Evolutionary conservation across 2,888 invertebrate genomes (phyloP).

Genomic region (Drosophila subsilvestris): DNA sequence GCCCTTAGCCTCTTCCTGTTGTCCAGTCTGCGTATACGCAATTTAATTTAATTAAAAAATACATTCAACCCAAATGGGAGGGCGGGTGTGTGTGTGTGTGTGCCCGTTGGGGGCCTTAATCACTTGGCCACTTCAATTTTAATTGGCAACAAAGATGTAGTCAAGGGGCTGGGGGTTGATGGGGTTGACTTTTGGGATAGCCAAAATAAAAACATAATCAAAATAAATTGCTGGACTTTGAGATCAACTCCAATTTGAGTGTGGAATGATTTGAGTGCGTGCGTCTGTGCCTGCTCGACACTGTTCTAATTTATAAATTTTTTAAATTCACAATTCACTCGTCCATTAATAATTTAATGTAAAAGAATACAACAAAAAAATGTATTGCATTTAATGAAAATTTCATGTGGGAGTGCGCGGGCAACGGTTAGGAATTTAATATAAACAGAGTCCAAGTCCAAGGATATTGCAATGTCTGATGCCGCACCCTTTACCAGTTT

Average conservation of each 20-base stretch:
- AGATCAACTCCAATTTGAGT: constrained; percentile 27
- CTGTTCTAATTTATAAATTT: constrained; percentile 18
- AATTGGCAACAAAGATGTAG: constrained; percentile 78
- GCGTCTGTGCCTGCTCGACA: constrained; percentile 14
- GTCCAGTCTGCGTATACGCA: constrained; percentile 72
- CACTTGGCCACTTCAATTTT: constrained; percentile 77
- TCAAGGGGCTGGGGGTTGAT: constrained; percentile 34
- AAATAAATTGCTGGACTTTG: constrained; percentile 54
- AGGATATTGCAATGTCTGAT: constrained; percentile 55
- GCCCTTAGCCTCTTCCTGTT: constrained; percentile 17
- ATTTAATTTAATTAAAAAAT: constrained; percentile 78
- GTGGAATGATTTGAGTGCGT: constrained; percentile 17
- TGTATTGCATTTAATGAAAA: constrained; percentile 60
- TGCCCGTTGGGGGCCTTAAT: constrained; percentile 65
- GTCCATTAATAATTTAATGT: constrained; percentile 64
- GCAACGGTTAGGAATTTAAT: constrained; percentile 49
- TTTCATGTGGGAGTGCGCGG: constrained; percentile 11
- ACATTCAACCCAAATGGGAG: constrained; percentile 12
- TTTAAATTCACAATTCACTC: constrained; percentile 53
- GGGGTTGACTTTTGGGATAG: constrained; percentile 55
- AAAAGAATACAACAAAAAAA: constrained; percentile 36
- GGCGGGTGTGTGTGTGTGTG: constrained; percentile 10
- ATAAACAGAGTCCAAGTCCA: constrained; percentile 44
- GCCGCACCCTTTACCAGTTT: constrained; percentile 30
- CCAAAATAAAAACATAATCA: constrained; percentile 62